Evolutionary conservation across 1,140 invertebrate genomes (phyloP).

Genomic region (Mamestra configurata): DNA sequence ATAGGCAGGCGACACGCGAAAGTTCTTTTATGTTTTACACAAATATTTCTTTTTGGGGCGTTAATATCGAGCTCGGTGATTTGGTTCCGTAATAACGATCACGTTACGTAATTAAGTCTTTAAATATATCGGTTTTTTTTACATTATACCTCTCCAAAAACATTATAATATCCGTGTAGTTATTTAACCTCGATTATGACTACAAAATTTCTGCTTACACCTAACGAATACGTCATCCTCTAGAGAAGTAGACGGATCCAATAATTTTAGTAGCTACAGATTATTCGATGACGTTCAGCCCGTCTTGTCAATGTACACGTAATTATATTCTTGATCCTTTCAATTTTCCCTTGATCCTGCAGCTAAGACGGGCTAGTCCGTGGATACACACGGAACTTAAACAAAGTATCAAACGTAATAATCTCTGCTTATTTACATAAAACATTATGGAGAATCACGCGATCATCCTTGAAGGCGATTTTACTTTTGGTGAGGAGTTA

Average conservation of each 20-base stretch:
- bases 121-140: constrained; percentile 11
- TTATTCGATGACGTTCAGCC: neutral
- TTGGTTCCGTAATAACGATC: constrained; percentile 53
- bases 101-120: constrained; percentile 54
- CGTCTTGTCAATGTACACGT: constrained; percentile 31
- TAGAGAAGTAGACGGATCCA: neutral
- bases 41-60: constrained; percentile 66
- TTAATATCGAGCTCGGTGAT: constrained; percentile 48
- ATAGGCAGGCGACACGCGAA: constrained; percentile 74
- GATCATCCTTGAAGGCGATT: neutral
- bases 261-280: neutral
- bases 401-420: constrained; percentile 8
- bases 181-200: neutral
- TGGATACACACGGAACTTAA: constrained; percentile 11
- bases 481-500: neutral
- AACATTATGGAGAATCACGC: constrained; percentile 7
- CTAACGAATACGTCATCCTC: neutral
- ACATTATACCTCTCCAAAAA: constrained; percentile 9
- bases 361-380: constrained; percentile 24
- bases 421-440: constrained; percentile 19
- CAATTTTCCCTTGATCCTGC: constrained; percentile 46
- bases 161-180: neutral
- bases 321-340: constrained; percentile 48
- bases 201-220: neutral
- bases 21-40: constrained; percentile 65